Evolutionary conservation across 1,140 invertebrate genomes (phyloP).

Genomic region (Drosophila nebulosa): DNA sequence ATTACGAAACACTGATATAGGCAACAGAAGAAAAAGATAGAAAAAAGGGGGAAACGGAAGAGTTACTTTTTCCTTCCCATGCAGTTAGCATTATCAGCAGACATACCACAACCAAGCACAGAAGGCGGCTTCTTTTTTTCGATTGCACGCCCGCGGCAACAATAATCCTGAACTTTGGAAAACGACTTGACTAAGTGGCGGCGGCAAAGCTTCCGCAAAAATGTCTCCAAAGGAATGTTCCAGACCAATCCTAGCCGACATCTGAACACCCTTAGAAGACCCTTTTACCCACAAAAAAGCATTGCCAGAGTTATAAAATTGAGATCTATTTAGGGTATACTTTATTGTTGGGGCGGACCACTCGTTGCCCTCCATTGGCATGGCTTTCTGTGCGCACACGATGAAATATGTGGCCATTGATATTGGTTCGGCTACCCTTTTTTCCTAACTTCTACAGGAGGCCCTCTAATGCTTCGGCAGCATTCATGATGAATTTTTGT

Average conservation of each 20-base stretch:
- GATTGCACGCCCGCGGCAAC: slow-evolving; percentile 68
- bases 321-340: slow-evolving; percentile 62
- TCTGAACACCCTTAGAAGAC: neutral
- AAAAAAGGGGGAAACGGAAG: neutral
- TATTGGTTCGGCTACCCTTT: slow-evolving; percentile 32
- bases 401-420: slow-evolving; percentile 76
- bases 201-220: slow-evolving; percentile 61
- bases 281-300: neutral
- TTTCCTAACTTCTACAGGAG: neutral
- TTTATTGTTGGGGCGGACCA: slow-evolving; percentile 46
- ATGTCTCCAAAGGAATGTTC: slow-evolving; percentile 59
- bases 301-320: slow-evolving; percentile 53
- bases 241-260: neutral
- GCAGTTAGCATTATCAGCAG: slow-evolving; percentile 17
- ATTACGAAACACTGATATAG: slow-evolving; percentile 77
- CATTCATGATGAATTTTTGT: slow-evolving; percentile 76
- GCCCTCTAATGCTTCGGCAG: slow-evolving; percentile 72
- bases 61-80: neutral
- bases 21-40: too few species aligned
- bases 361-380: slow-evolving; percentile 34
- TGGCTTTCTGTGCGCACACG: slow-evolving; percentile 72
- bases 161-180: slow-evolving; percentile 33
- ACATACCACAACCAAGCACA: slow-evolving; percentile 39
- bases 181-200: slow-evolving; percentile 61
- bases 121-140: slow-evolving; percentile 54